phyloP scores from a whole-genome alignment of 2,113 vertebrate species.

The Dasyurus viverrinus region DNA sequence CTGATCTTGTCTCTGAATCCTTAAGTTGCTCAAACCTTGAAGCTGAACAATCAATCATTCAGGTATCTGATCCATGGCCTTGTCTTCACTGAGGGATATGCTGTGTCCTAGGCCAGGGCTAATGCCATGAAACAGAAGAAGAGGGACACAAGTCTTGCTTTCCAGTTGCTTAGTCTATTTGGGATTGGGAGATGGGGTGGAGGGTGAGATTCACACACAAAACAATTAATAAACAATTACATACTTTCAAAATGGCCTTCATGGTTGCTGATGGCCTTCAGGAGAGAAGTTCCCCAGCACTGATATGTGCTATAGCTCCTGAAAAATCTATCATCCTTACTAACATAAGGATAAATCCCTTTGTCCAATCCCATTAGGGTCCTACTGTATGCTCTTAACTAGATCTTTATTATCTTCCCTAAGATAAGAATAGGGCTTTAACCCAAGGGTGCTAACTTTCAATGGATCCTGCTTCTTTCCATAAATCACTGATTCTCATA shows the following conservation, averaged over 20 bases:
- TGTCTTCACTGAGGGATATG: neutral
- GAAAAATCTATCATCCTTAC: neutral
- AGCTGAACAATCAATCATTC: neutral
- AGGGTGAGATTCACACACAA: neutral
- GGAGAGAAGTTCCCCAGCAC: neutral
- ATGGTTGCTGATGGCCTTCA: neutral
- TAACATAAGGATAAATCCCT: neutral
- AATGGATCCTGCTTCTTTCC: neutral
- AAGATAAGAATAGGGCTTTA: neutral
- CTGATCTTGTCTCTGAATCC: slow-evolving; percentile 1
- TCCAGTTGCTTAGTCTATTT: neutral
- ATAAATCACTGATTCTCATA: neutral
- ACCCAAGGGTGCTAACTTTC: neutral
- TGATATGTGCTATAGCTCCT: neutral
- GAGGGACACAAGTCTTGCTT: neutral
- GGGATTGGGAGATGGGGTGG: neutral
- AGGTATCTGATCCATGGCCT: neutral
- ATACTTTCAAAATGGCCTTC: neutral
- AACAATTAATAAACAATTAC: neutral
- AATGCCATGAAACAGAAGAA: neutral
- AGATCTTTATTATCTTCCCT: neutral
- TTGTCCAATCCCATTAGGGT: neutral
- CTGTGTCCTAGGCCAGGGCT: neutral
- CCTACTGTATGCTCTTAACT: neutral
- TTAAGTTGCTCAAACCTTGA: neutral